Evolutionary conservation across 2,797 vertebrate species (phyloP).

Genomic region (Amazonetta brasiliensis): DNA sequence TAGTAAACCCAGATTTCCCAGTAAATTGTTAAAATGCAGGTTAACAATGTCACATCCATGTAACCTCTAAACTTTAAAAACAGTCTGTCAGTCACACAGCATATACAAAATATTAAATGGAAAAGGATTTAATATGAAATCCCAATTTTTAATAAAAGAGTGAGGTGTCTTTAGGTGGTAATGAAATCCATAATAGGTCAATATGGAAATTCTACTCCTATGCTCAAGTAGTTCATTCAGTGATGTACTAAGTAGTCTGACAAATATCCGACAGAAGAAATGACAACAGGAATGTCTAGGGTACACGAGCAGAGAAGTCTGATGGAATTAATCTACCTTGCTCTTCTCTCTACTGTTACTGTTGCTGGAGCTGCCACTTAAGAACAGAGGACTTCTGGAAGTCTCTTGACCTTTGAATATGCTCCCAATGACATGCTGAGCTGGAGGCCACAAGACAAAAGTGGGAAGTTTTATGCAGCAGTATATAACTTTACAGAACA

Average conservation of each 20-base stretch:
- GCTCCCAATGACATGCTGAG: conserved; percentile 54
- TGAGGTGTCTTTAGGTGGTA: neutral
- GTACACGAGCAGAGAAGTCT: neutral
- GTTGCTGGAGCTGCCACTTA: neutral
- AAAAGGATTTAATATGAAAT: neutral
- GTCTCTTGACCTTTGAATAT: conserved; percentile 55
- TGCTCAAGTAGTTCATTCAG: neutral
- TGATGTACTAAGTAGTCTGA: neutral
- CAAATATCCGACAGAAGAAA: neutral
- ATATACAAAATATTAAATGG: neutral
- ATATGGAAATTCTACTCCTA: neutral
- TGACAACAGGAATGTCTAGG: neutral
- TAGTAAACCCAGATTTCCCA: conserved; percentile 6
- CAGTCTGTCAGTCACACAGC: neutral
- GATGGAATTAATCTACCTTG: neutral
- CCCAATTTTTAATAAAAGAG: neutral
- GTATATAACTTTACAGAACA: conserved; percentile 64
- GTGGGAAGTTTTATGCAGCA: conserved; percentile 63
- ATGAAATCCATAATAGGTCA: neutral
- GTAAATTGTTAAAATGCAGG: neutral
- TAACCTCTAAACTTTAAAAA: neutral
- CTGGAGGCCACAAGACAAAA: conserved; percentile 40
- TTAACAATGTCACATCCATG: neutral
- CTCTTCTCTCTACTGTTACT: neutral
- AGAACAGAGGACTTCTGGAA: neutral